Evolutionary conservation across 2,113 vertebrate genomes (phyloP).

Genomic region (Falcunculus frontatus): DNA sequence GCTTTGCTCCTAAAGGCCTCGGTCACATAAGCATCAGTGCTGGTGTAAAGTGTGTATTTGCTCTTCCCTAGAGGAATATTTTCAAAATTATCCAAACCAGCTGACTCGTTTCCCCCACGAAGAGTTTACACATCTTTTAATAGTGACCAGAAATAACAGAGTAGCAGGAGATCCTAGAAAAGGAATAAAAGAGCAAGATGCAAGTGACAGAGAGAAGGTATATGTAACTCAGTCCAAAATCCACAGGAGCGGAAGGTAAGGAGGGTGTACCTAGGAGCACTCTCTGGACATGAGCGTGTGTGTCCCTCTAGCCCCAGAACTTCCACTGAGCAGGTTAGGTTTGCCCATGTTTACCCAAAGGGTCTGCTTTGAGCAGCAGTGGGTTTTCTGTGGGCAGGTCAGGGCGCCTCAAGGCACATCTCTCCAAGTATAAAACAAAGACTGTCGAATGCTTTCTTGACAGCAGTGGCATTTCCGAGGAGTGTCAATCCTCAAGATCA

Average conservation of each 20-base stretch:
- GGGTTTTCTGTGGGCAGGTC: neutral
- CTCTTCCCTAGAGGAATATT: neutral
- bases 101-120: neutral
- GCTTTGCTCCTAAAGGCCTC: neutral
- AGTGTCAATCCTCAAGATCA: neutral
- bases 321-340: neutral
- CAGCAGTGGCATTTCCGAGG: neutral
- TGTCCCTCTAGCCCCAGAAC: neutral
- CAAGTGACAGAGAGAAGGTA: neutral
- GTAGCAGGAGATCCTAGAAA: neutral
- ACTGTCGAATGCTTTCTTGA: neutral
- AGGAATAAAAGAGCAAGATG: neutral
- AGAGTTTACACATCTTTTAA: neutral
- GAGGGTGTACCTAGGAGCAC: neutral
- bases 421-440: neutral
- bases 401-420: neutral
- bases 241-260: neutral
- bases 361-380: neutral
- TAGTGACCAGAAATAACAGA: neutral
- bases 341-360: neutral
- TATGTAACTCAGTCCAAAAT: neutral
- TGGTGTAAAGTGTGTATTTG: neutral
- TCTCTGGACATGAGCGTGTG: accelerated
- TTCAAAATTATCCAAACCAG: neutral
- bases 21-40: neutral